Conservation (phyloP, 2,888 invertebrate species). For the Spisula subtruncata region DNA sequence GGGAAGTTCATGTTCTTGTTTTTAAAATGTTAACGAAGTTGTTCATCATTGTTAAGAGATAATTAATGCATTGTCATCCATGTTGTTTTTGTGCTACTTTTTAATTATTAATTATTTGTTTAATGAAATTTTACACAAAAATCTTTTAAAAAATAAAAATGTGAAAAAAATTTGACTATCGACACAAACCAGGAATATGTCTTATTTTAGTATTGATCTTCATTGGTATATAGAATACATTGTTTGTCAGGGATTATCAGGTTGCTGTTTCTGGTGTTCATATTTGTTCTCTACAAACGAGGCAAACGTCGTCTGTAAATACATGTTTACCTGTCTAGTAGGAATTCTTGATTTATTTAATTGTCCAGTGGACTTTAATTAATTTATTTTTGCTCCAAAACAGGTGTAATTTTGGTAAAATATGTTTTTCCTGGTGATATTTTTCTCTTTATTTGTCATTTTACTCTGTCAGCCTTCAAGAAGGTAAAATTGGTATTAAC, state of each 20-base stretch:
- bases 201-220: slow-evolving; percentile 25
- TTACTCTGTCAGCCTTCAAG: background rate
- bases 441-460: background rate
- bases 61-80: background rate
- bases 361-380: slow-evolving; percentile 20
- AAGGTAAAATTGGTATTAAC: background rate
- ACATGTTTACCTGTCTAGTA: background rate
- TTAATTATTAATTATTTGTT: slow-evolving; percentile 28
- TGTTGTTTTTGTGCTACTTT: background rate
- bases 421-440: background rate
- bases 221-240: background rate
- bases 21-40: slow-evolving; percentile 26
- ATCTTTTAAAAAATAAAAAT: background rate
- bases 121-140: slow-evolving; percentile 9
- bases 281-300: background rate
- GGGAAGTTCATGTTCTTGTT: slow-evolving; percentile 18
- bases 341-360: background rate
- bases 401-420: background rate
- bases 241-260: slow-evolving; percentile 28
- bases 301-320: background rate
- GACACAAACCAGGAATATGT: slow-evolving; percentile 37
- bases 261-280: slow-evolving; percentile 20
- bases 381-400: background rate
- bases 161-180: background rate
- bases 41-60: slow-evolving; percentile 30